Percentiles rank a stretch among this genome's conserved stretches.
Evolutionary conservation across 1,140 invertebrate species (phyloP).

Genomic region (Leptoteleia sp.): DNA sequence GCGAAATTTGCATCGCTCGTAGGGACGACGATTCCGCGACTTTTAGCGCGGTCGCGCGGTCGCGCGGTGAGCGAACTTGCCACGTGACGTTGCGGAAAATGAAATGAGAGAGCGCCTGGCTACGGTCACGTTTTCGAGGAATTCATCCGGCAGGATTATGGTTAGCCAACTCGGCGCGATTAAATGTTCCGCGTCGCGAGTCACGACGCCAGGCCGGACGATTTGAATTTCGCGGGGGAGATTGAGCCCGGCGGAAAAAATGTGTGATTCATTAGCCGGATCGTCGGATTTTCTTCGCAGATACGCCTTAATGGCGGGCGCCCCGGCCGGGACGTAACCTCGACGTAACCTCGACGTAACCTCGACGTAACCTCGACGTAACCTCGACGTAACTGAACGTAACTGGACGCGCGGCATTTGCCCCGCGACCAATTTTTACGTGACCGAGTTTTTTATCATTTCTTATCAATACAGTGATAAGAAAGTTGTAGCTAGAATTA

Average conservation of each 20-base stretch:
- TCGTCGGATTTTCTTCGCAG: too few relatives aligned
- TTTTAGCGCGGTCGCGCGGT: constrained; percentile 37
- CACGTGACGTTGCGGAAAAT: constrained; percentile 66
- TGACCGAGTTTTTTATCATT: too few relatives aligned
- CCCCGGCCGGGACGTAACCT: too few relatives aligned
- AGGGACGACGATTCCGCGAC: constrained; percentile 31
- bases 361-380: too few relatives aligned
- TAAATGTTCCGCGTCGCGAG: constrained; percentile 60
- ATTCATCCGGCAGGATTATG: constrained; percentile 57
- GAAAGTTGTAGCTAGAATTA: too few relatives aligned
- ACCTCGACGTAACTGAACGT: too few relatives aligned
- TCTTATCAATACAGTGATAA: too few relatives aligned
- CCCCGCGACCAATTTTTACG: too few relatives aligned
- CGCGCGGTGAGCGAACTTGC: constrained; percentile 51
- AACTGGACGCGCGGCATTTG: too few relatives aligned
- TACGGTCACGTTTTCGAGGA: constrained; percentile 62
- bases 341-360: too few relatives aligned
- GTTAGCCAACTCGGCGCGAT: constrained; percentile 53
- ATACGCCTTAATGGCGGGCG: too few relatives aligned
- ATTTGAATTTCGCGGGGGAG: constrained; percentile 55
- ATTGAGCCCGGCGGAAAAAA: constrained; percentile 37
- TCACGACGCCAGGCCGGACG: constrained; percentile 45
- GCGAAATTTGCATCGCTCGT: too few relatives aligned
- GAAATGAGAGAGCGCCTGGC: constrained; percentile 58
- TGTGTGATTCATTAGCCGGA: constrained; percentile 15